Conservation (phyloP, 1,140 invertebrate species). For the Tetragnatha versicolor region DNA sequence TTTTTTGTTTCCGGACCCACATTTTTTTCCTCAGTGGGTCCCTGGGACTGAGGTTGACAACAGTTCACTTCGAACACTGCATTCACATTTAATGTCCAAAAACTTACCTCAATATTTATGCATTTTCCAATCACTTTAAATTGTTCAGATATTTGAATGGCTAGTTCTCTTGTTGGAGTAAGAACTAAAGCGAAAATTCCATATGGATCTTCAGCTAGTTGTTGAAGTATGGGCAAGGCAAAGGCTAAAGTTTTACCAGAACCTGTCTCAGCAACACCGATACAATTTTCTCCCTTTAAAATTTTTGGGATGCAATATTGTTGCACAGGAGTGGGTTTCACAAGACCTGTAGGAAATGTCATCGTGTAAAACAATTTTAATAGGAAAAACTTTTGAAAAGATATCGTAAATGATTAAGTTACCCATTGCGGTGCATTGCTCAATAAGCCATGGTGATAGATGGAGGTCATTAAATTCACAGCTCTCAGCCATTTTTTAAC, state of each 20-base stretch:
- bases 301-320: constrained; percentile 97
- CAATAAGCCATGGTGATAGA: background rate
- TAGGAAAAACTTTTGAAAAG: background rate
- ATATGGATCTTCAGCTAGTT: constrained; percentile 89
- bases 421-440: constrained; percentile 23
- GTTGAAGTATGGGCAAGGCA: constrained; percentile 97
- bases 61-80: no score
- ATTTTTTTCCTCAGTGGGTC: no score
- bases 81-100: no score
- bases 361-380: background rate
- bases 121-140: constrained; percentile 87
- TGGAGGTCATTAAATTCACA: background rate
- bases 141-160: constrained; percentile 97
- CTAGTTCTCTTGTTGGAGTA: constrained; percentile 97
- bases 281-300: constrained; percentile 94
- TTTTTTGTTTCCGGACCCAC: no score
- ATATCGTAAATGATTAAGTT: background rate
- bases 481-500: no score
- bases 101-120: constrained; percentile 76
- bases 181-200: constrained; percentile 96
- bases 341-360: constrained; percentile 27
- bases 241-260: constrained; percentile 99
- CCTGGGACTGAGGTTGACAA: no score
- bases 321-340: constrained; percentile 98
- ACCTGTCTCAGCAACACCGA: constrained; percentile 96